phyloP scores from a whole-genome alignment of 1,140 invertebrate species.

The Sinella curviseta region DNA sequence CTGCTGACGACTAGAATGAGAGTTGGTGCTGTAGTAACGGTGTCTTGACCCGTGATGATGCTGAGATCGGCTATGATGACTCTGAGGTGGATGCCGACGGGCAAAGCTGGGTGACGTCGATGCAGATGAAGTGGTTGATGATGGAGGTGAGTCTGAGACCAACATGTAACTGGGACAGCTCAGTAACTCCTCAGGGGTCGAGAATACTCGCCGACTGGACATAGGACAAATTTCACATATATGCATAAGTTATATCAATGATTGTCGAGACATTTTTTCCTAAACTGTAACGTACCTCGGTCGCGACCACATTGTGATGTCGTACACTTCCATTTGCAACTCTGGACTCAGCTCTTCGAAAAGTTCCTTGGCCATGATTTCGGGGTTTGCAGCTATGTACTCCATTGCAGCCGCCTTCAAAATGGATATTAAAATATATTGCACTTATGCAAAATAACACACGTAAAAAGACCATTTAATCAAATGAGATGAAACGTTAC shows the following conservation, averaged over 20 bases:
- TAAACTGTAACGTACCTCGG: too few relatives aligned
- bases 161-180: slow-evolving; percentile 44
- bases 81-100: background rate
- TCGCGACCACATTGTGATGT: slow-evolving; percentile 56
- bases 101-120: slow-evolving; percentile 5
- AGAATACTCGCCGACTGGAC: slow-evolving; percentile 43
- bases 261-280: background rate
- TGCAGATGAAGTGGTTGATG: slow-evolving; percentile 43
- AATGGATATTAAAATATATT: background rate
- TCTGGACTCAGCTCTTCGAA: slow-evolving; percentile 65
- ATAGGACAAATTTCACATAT: background rate
- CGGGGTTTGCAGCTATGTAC: slow-evolving; percentile 57
- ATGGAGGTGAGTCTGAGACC: slow-evolving; percentile 42
- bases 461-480: too few relatives aligned
- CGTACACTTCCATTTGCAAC: slow-evolving; percentile 63
- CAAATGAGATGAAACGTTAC: too few relatives aligned
- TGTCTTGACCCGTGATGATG: slow-evolving; percentile 28
- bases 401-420: slow-evolving; percentile 43
- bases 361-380: slow-evolving; percentile 63
- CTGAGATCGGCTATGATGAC: slow-evolving; percentile 23
- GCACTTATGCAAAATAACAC: background rate
- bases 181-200: slow-evolving; percentile 40
- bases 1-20: slow-evolving; percentile 18
- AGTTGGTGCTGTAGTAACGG: background rate
- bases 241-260: background rate